Conservation (phyloP, 2,888 invertebrate species). For the Adela reaumurella region DNA sequence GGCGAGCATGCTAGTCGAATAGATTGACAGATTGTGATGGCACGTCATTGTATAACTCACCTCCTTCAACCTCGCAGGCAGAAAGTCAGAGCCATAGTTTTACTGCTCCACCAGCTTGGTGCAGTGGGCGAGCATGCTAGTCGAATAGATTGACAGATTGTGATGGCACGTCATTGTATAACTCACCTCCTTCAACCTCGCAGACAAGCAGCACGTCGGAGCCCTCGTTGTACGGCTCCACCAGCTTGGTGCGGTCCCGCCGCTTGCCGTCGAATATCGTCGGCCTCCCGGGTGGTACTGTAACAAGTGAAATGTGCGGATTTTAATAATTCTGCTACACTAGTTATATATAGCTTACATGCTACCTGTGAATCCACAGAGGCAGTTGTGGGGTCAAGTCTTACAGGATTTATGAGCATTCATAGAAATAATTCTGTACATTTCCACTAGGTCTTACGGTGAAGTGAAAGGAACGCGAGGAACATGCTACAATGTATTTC, state of each 20-base stretch:
- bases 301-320: constrained; percentile 22
- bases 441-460: no score
- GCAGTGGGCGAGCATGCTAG: constrained; percentile 31
- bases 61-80: constrained; percentile 79
- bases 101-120: constrained; percentile 75
- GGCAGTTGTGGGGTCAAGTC: no score
- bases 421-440: no score
- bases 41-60: constrained; percentile 32
- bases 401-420: no score
- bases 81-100: constrained; percentile 81
- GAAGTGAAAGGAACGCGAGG: no score
- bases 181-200: constrained; percentile 75
- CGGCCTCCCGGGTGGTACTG: constrained; percentile 81
- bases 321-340: no score
- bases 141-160: not conserved
- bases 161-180: not conserved
- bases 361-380: no score
- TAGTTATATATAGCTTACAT: no score
- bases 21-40: not conserved
- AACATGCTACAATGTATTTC: no score
- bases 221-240: constrained; percentile 84
- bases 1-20: not conserved
- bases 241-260: constrained; percentile 69
- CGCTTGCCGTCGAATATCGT: constrained; percentile 77
- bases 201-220: constrained; percentile 77